Percentiles rank a stretch among this genome's conserved stretches.
phyloP scores from a whole-genome alignment of 2,113 vertebrate species.

The Paradisaea rubra region DNA sequence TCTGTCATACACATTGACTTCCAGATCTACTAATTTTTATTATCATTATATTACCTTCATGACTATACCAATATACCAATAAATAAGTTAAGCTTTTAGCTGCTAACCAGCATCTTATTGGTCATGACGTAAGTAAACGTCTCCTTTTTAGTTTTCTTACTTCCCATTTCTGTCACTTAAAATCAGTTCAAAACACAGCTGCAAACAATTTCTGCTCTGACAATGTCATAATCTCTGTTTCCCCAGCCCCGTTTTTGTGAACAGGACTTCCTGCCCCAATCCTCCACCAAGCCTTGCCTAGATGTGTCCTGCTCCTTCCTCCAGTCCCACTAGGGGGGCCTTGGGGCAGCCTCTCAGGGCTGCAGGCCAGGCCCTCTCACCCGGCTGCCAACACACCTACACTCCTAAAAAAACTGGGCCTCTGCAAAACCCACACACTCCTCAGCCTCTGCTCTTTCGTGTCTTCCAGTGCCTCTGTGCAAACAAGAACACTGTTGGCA shows the following conservation, averaged over 20 bases:
- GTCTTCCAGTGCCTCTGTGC: background rate
- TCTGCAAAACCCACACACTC: fast-evolving
- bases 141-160: background rate
- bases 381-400: background rate
- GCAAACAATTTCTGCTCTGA: background rate
- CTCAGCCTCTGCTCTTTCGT: background rate
- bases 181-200: background rate
- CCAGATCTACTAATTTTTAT: background rate
- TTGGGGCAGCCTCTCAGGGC: background rate
- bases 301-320: background rate
- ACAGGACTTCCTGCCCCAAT: background rate
- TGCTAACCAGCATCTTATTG: background rate
- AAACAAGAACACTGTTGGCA: background rate
- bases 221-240: background rate
- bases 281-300: background rate
- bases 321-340: background rate
- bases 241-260: background rate
- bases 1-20: background rate
- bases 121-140: background rate
- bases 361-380: background rate
- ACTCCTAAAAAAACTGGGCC: background rate
- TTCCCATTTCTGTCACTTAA: background rate
- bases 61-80: background rate
- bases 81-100: background rate
- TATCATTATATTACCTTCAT: background rate